Evolutionary conservation across 2,113 vertebrate species (phyloP).

Genomic region (Eleginops maclovinus): DNA sequence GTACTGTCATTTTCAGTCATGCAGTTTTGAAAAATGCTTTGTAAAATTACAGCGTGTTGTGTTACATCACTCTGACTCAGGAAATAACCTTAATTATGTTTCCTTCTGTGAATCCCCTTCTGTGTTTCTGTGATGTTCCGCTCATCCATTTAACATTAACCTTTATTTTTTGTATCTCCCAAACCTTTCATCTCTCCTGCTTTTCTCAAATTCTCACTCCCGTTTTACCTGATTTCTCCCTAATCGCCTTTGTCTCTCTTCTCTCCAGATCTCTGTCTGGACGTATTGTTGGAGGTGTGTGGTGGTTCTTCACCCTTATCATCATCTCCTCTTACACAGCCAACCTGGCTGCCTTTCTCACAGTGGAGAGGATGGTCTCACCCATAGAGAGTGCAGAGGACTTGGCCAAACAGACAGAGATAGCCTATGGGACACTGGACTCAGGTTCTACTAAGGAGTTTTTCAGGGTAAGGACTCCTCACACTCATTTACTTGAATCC

Average conservation of each 20-base stretch:
- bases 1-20: conserved; percentile 44
- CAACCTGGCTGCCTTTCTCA: conserved; percentile 98
- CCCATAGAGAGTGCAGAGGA: conserved; percentile 99
- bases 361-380: conserved; percentile 98
- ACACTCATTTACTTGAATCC: conserved; percentile 11
- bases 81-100: conserved; percentile 47
- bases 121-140: conserved; percentile 6
- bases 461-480: conserved; percentile 91
- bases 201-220: background rate
- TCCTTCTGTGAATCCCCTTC: conserved; percentile 19
- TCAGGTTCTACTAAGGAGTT: conserved; percentile 99
- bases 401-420: conserved; percentile 98
- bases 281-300: conserved; percentile 98
- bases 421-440: conserved; percentile 97
- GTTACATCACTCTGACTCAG: conserved; percentile 42
- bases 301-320: conserved; percentile 99
- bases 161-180: conserved; percentile 14
- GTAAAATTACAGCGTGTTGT: conserved; percentile 17
- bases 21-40: conserved; percentile 40
- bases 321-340: conserved; percentile 99
- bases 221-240: background rate
- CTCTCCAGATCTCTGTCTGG: conserved; percentile 95
- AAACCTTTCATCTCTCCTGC: background rate
- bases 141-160: conserved; percentile 21
- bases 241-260: conserved; percentile 26